Conservation (phyloP, 2,888 invertebrate genomes). For the Agriopis leucophaearia region DNA sequence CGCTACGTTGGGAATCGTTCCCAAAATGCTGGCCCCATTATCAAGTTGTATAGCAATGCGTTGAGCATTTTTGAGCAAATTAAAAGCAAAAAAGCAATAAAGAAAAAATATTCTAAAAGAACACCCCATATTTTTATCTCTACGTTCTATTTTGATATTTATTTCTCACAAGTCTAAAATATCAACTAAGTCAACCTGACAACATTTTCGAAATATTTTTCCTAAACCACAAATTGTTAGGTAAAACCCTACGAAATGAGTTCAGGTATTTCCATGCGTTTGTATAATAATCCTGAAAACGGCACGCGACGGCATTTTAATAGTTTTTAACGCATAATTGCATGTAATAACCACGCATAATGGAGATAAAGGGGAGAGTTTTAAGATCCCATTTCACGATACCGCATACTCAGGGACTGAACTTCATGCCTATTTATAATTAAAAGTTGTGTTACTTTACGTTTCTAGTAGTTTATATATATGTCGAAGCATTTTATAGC, state of each 20-base stretch:
- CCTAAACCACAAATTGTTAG: not conserved
- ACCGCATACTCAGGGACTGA: slow-evolving; percentile 11
- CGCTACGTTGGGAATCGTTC: no score
- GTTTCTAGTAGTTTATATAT: slow-evolving; percentile 28
- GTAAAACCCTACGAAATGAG: not conserved
- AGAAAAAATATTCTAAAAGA: no score
- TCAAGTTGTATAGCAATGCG: no score
- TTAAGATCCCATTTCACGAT: slow-evolving; percentile 41
- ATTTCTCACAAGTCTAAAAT: no score
- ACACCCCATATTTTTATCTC: no score
- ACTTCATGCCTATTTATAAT: not conserved
- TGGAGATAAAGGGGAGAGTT: slow-evolving; percentile 36
- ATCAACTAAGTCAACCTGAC: not conserved
- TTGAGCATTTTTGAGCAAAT: no score
- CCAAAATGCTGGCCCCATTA: no score
- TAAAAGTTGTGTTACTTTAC: not conserved
- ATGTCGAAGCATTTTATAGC: slow-evolving; percentile 56
- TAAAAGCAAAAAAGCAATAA: no score
- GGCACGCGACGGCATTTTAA: slow-evolving; percentile 46
- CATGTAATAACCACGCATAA: slow-evolving; percentile 38
- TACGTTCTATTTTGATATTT: no score
- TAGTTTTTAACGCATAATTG: slow-evolving; percentile 46
- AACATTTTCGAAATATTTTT: not conserved
- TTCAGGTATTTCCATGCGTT: slow-evolving; percentile 30
- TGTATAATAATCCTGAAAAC: slow-evolving; percentile 37